These are phyloP conservation scores for Megathymus violae DNA, from an alignment of 1,140 invertebrate genomes.

Conservation along the genomic window DNA sequence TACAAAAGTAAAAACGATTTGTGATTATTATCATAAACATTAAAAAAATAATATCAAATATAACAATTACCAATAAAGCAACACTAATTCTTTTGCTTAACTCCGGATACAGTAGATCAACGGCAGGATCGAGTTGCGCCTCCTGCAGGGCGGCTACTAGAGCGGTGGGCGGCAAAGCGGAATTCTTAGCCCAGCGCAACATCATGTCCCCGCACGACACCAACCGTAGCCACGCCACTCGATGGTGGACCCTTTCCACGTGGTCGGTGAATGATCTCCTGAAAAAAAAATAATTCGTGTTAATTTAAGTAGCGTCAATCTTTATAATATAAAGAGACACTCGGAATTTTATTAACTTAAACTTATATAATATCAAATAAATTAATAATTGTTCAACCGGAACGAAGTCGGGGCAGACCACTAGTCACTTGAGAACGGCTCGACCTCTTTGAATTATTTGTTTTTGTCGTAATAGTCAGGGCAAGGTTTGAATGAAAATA, in stretches of 20 bases:
- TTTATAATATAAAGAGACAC: no score
- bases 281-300: conserved; percentile 21
- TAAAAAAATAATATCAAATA: conserved; percentile 39
- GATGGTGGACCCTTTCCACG: conserved; percentile 45
- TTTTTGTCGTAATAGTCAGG: no score
- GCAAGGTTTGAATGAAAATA: no score
- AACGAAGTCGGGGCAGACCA: no score
- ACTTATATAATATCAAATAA: no score
- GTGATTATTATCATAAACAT: no score
- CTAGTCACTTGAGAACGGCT: no score
- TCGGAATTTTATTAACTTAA: no score
- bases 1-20: no score
- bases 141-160: conserved; percentile 55
- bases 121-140: conserved; percentile 62
- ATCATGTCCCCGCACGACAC: conserved; percentile 49
- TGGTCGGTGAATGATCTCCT: conserved; percentile 60
- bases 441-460: no score
- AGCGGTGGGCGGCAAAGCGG: conserved; percentile 58
- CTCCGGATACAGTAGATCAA: conserved; percentile 63
- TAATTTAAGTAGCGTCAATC: conserved; percentile 2
- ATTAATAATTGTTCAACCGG: no score
- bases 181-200: conserved; percentile 57
- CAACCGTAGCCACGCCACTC: conserved; percentile 60
- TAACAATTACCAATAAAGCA: conserved; percentile 54
- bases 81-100: conserved; percentile 45